Percentiles rank a stretch among this genome's conserved stretches.
phyloP scores from a whole-genome alignment of 2,888 invertebrate genomes.

The Gryllus longicercus region DNA sequence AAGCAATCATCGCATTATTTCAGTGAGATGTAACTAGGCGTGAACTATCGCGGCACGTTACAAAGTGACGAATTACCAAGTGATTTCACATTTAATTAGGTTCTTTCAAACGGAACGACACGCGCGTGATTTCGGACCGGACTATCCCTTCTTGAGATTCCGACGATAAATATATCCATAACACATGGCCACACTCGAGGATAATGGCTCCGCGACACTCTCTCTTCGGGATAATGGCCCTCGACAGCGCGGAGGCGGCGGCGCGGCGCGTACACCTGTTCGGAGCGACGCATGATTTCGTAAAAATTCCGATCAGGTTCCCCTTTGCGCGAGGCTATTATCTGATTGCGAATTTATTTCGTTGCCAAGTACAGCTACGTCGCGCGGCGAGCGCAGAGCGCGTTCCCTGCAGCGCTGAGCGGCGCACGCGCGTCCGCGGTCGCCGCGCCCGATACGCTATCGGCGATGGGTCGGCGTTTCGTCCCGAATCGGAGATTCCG shows the following conservation, averaged over 20 bases:
- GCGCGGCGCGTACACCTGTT: background rate
- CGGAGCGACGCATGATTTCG: background rate
- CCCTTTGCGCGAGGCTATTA: background rate
- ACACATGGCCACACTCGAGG: constrained; percentile 1
- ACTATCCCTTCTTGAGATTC: background rate
- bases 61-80: too few relatives aligned
- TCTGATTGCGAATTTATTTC: constrained; percentile 10
- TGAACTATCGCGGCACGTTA: too few relatives aligned
- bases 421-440: too few relatives aligned
- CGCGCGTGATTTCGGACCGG: background rate
- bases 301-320: constrained; percentile 17
- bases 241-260: background rate
- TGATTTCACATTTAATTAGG: too few relatives aligned
- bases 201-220: background rate
- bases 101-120: too few relatives aligned
- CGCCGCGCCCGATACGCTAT: background rate
- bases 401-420: background rate
- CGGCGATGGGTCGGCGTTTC: background rate
- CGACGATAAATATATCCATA: background rate
- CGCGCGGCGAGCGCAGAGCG: background rate
- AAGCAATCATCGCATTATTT: too few relatives aligned
- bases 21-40: too few relatives aligned
- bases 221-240: too few relatives aligned
- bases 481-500: background rate
- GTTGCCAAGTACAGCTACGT: background rate